Evolutionary conservation across 2,888 invertebrate genomes (phyloP), one percentile per base, ranked within the genome.

Genomic region (Hybos culiciformis): DNA sequence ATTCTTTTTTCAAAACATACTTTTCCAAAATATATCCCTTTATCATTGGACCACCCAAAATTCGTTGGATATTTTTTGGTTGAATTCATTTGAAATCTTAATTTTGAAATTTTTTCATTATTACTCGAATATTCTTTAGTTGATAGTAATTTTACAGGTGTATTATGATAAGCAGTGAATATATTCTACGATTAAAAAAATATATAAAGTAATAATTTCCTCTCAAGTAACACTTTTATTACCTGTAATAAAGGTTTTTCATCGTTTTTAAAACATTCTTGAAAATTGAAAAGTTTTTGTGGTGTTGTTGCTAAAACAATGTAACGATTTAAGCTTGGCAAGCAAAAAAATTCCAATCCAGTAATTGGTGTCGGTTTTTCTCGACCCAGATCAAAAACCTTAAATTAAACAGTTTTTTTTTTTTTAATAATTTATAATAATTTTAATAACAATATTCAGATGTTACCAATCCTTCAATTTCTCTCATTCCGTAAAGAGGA

Each of bases 361-460:
- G 86, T 91, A 47, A 94, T 85, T 0, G 86, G 80, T 32, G 59
- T 62, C 37, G 77, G 73, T 20, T 74, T 73, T 1, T 83, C 83
- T 63, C 80, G 78, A 1, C 88, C 88, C 51, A 92, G 75, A 64
- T 90, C 90, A 58, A 88, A 92, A 33, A 92, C 80, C 87, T 90
- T 66, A 43, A 37, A 26, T 85, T 66, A 31, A 47, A 45, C 43
- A 48, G 17, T 43, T 9, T n/a, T 18, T 33, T 12, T 18, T 34
- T 19, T 2, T 12, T 19, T 5, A 33, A 3, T n/a, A n/a, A 17
- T 17, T 42, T 17, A 34, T n/a, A 36, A 20, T 31, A 19, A 42
- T 8, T 6, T 26, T 23, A 21, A 29, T 11, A 34, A 21, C 32
- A 11, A 32, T 14, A 5, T 19, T 31, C 38, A 24, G 19, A 46